Conservation (phyloP, 2,888 invertebrate species). For the Lordiphosa fenestrarum region DNA sequence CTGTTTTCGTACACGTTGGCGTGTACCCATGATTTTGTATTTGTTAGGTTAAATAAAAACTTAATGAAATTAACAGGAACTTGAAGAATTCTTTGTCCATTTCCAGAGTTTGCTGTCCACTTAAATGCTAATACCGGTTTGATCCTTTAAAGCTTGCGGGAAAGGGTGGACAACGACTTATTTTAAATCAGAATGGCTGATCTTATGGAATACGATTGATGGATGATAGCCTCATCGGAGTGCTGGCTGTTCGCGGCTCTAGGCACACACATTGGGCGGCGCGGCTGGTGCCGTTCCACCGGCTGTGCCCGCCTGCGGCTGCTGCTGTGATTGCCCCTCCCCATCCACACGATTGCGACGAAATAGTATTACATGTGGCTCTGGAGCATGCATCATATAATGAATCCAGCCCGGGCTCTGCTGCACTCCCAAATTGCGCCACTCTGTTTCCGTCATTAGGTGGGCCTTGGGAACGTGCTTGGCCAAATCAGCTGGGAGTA, state of each 20-base stretch:
- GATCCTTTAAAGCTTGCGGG: slow-evolving; percentile 21
- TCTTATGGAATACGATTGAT: slow-evolving; percentile 51
- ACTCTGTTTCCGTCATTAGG: slow-evolving; percentile 96
- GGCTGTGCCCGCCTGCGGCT: not conserved
- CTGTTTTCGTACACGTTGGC: slow-evolving; percentile 47
- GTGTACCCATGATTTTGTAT: slow-evolving; percentile 50
- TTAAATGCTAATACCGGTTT: slow-evolving; percentile 25
- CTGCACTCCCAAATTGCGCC: slow-evolving; percentile 96
- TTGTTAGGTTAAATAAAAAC: slow-evolving; percentile 47
- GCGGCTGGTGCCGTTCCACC: slow-evolving; percentile 3
- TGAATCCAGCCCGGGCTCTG: slow-evolving; percentile 92
- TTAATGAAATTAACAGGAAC: slow-evolving; percentile 36
- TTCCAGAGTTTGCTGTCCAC: slow-evolving; percentile 19
- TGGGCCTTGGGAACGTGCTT: slow-evolving; percentile 93
- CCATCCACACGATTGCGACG: slow-evolving; percentile 82
- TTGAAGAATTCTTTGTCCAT: slow-evolving; percentile 13
- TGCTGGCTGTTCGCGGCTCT: not conserved
- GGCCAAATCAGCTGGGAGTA: slow-evolving; percentile 91
- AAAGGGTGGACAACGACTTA: slow-evolving; percentile 14
- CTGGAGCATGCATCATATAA: slow-evolving; percentile 90
- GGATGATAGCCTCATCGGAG: slow-evolving; percentile 15
- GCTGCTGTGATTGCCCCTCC: slow-evolving; percentile 19
- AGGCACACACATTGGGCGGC: slow-evolving; percentile 35
- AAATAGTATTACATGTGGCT: slow-evolving; percentile 93
- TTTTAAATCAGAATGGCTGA: slow-evolving; percentile 60